phyloP scores from a whole-genome alignment of 1,140 invertebrate genomes.

The Polypedilum vanderplanki region DNA sequence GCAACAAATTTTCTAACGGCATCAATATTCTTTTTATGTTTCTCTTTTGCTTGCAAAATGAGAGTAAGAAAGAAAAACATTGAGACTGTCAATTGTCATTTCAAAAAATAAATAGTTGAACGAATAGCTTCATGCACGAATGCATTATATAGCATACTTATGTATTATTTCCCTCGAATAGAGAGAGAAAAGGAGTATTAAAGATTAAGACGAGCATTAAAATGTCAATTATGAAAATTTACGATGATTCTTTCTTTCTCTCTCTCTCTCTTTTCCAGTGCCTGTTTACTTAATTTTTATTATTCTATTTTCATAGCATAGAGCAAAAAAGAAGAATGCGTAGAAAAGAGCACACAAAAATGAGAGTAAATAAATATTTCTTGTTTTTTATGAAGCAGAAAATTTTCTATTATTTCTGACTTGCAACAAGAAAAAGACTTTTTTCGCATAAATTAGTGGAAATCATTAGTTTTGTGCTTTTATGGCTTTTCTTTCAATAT shows the following conservation, averaged over 20 bases:
- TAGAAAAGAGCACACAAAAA: neutral
- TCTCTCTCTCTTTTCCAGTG: neutral
- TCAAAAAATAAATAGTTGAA: neutral
- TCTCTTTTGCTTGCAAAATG: neutral
- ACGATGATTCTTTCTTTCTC: neutral
- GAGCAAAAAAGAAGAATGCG: neutral
- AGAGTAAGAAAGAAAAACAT: constrained; percentile 18
- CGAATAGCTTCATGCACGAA: neutral
- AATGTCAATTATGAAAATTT: constrained; percentile 20
- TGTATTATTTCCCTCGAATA: neutral
- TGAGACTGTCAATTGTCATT: constrained; percentile 11
- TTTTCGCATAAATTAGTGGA: constrained; percentile 1
- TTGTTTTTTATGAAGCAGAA: constrained; percentile 1
- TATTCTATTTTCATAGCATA: neutral
- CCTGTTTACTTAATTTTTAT: constrained; percentile 19
- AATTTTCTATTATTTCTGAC: neutral
- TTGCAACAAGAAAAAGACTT: neutral
- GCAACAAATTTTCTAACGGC: neutral
- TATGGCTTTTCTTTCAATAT: constrained; percentile 18
- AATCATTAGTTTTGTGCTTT: constrained; percentile 19
- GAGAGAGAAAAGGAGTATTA: neutral
- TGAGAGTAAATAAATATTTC: neutral
- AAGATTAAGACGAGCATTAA: constrained; percentile 18
- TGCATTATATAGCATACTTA: constrained; percentile 17
- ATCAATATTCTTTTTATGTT: neutral